Evolutionary conservation across 2,797 vertebrate genomes (phyloP).

Genomic region (Takifugu rubripes): DNA sequence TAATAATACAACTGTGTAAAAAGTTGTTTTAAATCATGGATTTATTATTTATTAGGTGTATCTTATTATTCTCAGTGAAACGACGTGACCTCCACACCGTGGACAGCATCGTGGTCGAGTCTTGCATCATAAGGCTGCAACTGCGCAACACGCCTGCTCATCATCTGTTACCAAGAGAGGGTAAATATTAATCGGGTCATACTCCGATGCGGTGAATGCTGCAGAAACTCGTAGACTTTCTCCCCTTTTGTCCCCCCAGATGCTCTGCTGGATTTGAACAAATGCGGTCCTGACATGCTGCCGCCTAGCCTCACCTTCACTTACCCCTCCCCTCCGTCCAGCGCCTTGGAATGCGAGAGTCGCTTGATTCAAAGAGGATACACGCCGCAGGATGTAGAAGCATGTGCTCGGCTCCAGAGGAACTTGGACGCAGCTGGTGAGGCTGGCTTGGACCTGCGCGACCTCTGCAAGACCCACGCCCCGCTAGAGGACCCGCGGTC

Average conservation of each 20-base stretch:
- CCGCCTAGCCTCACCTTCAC: slow-evolving; percentile 47
- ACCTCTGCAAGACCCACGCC: slow-evolving; percentile 64
- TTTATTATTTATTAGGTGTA: neutral
- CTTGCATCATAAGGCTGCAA: slow-evolving; percentile 82
- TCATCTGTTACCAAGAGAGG: slow-evolving; percentile 58
- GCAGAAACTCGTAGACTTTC: neutral
- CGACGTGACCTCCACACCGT: slow-evolving; percentile 82
- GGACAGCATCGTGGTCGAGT: slow-evolving; percentile 91
- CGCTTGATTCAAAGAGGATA: slow-evolving; percentile 68
- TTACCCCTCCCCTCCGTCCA: slow-evolving; percentile 14
- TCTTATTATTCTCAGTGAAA: slow-evolving; percentile 45
- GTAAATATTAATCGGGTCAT: slow-evolving; percentile 58
- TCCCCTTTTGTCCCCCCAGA: slow-evolving; percentile 11
- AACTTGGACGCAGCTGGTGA: slow-evolving; percentile 70
- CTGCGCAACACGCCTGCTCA: slow-evolving; percentile 72
- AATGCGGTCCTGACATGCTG: slow-evolving; percentile 51
- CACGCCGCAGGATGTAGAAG: slow-evolving; percentile 66
- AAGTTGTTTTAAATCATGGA: no score
- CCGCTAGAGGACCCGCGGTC: slow-evolving; percentile 59
- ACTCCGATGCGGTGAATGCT: no score
- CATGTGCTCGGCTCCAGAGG: slow-evolving; percentile 64
- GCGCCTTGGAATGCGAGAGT: slow-evolving; percentile 21
- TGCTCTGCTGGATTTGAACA: slow-evolving; percentile 37
- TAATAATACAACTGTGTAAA: neutral
- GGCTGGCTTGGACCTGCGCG: slow-evolving; percentile 74